Conservation (phyloP, 1,140 invertebrate species). For the Belonocnema kinseyi region DNA sequence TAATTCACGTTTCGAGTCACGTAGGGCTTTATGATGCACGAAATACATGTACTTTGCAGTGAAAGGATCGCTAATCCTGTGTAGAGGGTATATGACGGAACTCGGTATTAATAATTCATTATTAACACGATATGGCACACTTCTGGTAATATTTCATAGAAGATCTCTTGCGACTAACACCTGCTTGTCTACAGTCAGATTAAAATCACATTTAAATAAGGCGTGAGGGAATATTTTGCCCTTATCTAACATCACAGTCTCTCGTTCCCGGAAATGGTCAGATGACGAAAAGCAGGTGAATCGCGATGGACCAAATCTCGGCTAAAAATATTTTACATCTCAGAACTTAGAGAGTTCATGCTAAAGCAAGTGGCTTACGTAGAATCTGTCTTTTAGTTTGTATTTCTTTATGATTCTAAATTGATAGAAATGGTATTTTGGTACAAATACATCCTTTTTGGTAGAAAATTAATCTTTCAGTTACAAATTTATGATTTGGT, state of each 20-base stretch:
- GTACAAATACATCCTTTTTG: no score
- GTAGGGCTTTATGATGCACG: background rate
- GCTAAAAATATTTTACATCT: background rate
- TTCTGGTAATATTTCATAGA: background rate
- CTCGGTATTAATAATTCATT: slow-evolving; percentile 1
- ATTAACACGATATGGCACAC: background rate
- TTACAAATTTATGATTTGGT: no score
- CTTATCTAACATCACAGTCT: slow-evolving; percentile 6
- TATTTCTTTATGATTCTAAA: no score
- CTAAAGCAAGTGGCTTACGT: background rate
- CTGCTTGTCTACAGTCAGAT: slow-evolving; percentile 26
- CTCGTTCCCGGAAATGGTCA: slow-evolving; percentile 15
- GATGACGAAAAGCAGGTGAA: slow-evolving; percentile 3
- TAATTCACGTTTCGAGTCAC: background rate
- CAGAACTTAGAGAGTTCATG: no score
- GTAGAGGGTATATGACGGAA: background rate
- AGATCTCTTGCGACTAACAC: background rate
- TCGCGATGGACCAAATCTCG: slow-evolving; percentile 7
- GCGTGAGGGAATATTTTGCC: slow-evolving; percentile 18
- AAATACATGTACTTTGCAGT: background rate
- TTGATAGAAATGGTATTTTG: no score
- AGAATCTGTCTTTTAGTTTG: no score
- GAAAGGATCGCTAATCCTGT: background rate
- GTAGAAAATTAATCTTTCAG: no score
- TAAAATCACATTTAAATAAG: slow-evolving; percentile 25